phyloP scores from a whole-genome alignment of 64 coral and sea anemone species.

The Hydrozoanthus tunicans region DNA sequence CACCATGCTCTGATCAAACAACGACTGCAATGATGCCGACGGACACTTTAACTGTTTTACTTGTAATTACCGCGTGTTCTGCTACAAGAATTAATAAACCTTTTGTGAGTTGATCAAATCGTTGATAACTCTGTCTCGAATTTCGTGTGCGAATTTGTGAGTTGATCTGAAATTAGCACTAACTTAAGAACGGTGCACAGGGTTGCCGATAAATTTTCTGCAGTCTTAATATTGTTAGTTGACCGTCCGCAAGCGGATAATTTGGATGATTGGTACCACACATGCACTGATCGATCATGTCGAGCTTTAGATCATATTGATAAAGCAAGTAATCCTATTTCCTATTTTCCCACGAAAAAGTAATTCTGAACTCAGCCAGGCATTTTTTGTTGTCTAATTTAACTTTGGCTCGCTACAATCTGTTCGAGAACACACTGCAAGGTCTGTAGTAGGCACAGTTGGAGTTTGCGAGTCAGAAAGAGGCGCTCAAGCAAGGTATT shows the following conservation, averaged over 20 bases:
- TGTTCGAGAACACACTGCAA: conserved; percentile 1
- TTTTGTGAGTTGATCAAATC: background rate
- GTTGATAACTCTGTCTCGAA: conserved; percentile 1
- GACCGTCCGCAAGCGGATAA: conserved; percentile 20
- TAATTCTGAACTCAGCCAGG: background rate
- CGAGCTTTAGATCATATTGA: conserved; percentile 6
- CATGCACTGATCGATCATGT: background rate
- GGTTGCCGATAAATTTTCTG: conserved; percentile 39
- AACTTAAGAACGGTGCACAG: background rate
- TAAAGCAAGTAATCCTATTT: conserved; percentile 14
- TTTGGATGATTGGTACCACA: conserved; percentile 14
- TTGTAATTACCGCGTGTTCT: background rate
- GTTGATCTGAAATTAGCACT: conserved; percentile 41
- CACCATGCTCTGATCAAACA: background rate
- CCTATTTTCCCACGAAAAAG: background rate
- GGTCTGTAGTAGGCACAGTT: conserved; percentile 4
- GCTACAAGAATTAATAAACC: background rate
- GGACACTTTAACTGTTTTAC: background rate
- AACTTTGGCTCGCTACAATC: background rate
- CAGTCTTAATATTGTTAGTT: conserved; percentile 13
- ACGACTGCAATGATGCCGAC: background rate
- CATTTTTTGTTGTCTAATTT: background rate
- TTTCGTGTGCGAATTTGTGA: conserved; percentile 17
- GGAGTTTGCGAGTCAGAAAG: background rate
- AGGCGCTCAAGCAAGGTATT: conserved; percentile 22